phyloP scores from a whole-genome alignment of 2,888 invertebrate genomes.

The Leptopterna dolabrata region DNA sequence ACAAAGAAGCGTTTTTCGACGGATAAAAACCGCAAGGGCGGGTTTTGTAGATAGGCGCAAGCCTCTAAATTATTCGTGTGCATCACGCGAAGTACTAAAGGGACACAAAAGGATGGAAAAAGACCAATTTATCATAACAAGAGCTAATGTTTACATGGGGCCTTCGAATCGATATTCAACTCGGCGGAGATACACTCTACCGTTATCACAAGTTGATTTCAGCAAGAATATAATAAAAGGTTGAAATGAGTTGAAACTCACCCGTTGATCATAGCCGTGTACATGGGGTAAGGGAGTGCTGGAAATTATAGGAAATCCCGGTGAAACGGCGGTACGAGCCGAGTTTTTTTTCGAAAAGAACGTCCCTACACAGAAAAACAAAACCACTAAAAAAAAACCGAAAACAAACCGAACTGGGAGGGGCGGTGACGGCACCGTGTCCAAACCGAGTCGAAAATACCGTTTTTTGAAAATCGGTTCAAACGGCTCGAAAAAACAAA shows the following conservation, averaged over 20 bases:
- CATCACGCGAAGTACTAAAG: background rate
- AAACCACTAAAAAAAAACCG: background rate
- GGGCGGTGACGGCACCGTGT: background rate
- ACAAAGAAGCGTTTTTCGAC: background rate
- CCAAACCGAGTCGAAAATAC: background rate
- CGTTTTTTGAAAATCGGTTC: background rate
- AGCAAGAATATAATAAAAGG: background rate
- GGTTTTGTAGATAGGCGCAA: too few species aligned
- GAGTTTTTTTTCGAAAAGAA: background rate
- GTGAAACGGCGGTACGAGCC: background rate
- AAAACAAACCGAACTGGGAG: background rate
- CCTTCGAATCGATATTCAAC: background rate
- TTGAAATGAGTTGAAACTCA: background rate
- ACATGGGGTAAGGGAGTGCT: background rate
- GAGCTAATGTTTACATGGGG: background rate
- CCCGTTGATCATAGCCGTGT: conserved; percentile 3
- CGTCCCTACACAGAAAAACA: background rate
- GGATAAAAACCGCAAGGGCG: too few species aligned
- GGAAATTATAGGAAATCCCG: too few species aligned
- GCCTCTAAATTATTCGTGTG: background rate
- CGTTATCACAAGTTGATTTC: background rate
- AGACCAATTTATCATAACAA: background rate
- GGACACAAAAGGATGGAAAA: background rate
- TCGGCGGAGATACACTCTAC: too few species aligned
- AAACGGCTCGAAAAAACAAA: background rate